Evolutionary conservation across 2,113 vertebrate genomes (phyloP).

Genomic region (Pseudolaguvia tuberculata): DNA sequence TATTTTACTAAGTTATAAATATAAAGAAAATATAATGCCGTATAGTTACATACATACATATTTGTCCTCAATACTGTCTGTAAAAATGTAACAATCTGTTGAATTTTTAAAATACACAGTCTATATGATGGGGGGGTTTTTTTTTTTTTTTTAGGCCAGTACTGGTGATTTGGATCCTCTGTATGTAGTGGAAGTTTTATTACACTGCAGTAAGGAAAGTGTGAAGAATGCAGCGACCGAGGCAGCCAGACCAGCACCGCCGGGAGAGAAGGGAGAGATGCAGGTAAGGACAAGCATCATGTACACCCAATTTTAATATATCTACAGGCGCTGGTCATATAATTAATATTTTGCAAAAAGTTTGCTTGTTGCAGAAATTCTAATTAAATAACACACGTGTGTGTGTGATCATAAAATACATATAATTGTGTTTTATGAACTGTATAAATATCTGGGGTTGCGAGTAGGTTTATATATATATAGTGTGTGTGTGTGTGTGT

Average conservation of each 20-base stretch:
- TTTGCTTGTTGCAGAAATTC: too few relatives aligned
- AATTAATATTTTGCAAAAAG: too few relatives aligned
- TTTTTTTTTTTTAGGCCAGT: constrained; percentile 60
- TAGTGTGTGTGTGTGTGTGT: too few relatives aligned
- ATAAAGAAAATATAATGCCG: too few relatives aligned
- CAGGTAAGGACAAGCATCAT: constrained; percentile 70
- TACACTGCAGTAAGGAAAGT: constrained; percentile 92
- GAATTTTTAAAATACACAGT: background rate
- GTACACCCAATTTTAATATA: background rate
- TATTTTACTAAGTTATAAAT: too few relatives aligned
- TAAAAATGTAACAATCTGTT: background rate
- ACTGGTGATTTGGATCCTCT: constrained; percentile 82
- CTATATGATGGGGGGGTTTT: constrained; percentile 36
- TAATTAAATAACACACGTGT: too few relatives aligned
- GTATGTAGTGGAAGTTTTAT: constrained; percentile 88
- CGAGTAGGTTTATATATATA: too few relatives aligned
- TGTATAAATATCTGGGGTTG: background rate
- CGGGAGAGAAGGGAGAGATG: constrained; percentile 92
- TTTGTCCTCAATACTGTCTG: background rate
- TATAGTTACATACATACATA: too few relatives aligned
- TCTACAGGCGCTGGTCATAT: too few relatives aligned
- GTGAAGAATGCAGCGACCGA: constrained; percentile 87
- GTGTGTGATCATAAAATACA: too few relatives aligned
- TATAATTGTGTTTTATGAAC: background rate
- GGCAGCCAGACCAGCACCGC: constrained; percentile 79